Percentiles rank a stretch among this genome's conserved stretches.
Conservation (phyloP, 2,888 invertebrate genomes). For the Acronicta alni region DNA sequence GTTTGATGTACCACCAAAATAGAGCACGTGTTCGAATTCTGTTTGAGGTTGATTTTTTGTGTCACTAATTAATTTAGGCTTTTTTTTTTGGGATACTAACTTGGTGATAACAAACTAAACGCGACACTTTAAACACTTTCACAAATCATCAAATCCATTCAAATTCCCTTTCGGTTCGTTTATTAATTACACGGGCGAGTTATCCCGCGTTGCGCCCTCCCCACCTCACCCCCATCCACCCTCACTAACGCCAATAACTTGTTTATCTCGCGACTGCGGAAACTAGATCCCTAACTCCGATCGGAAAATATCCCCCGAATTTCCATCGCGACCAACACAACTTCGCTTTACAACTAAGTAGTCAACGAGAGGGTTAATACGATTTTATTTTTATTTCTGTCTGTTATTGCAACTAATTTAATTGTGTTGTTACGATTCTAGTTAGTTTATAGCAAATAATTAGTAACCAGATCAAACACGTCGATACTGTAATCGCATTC, state of each 20-base stretch:
- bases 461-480: constrained; percentile 36
- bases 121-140: constrained; percentile 64
- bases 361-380: constrained; percentile 28
- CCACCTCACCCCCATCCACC: constrained; percentile 54
- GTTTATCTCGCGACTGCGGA: constrained; percentile 82
- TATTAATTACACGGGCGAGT: constrained; percentile 82
- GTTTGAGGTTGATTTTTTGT: too few relatives aligned
- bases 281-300: constrained; percentile 82
- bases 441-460: constrained; percentile 12
- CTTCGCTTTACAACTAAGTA: constrained; percentile 52
- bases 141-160: constrained; percentile 77
- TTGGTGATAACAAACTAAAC: constrained; percentile 51
- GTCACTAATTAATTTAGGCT: background rate
- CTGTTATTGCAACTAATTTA: constrained; percentile 17
- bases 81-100: constrained; percentile 20
- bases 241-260: constrained; percentile 80
- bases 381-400: constrained; percentile 42
- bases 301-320: constrained; percentile 80
- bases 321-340: constrained; percentile 67
- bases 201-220: constrained; percentile 50
- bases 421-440: constrained; percentile 10
- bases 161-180: constrained; percentile 77
- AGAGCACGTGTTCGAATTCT: too few relatives aligned
- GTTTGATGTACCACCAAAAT: background rate
- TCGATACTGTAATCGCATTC: constrained; percentile 30